A percentile compares a stretch with the other conserved stretches of the same genome.
phyloP scores from a whole-genome alignment of 1,140 invertebrate species.

The Belonocnema kinseyi region DNA sequence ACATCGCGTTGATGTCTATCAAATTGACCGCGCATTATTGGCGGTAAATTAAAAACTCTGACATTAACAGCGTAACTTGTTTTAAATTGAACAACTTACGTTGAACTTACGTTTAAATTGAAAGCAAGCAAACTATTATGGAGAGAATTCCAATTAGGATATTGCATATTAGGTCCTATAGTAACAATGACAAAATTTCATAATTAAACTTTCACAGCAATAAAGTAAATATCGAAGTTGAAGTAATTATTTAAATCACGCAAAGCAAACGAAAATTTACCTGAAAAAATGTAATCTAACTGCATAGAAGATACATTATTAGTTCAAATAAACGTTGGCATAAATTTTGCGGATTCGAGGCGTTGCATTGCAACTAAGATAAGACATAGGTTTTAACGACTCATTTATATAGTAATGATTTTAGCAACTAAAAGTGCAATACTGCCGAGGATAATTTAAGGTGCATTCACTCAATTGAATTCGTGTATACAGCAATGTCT shows the following conservation, averaged over 20 bases:
- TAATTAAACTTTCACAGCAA: no score
- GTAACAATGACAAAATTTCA: no score
- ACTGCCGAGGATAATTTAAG: not conserved
- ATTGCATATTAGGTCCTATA: no score
- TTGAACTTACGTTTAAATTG: not conserved
- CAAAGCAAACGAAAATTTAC: no score
- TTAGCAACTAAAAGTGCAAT: not conserved
- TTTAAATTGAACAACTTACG: not conserved
- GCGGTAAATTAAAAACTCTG: not conserved
- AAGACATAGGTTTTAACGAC: slow-evolving; percentile 29
- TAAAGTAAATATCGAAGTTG: no score
- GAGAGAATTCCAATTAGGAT: no score
- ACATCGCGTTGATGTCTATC: slow-evolving; percentile 9
- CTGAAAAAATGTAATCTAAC: not conserved
- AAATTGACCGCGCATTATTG: not conserved
- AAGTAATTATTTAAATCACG: no score
- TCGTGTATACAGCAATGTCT: slow-evolving; percentile 29
- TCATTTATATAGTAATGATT: slow-evolving; percentile 45
- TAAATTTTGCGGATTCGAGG: not conserved
- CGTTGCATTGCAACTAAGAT: not conserved
- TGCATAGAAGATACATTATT: not conserved
- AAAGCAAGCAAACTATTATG: not conserved
- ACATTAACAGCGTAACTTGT: not conserved
- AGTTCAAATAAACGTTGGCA: not conserved
- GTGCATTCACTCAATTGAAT: not conserved